Evolutionary conservation across 2,888 invertebrate species (phyloP), one percentile per base, ranked within the genome.

Genomic region (Stramonita haemastoma): DNA sequence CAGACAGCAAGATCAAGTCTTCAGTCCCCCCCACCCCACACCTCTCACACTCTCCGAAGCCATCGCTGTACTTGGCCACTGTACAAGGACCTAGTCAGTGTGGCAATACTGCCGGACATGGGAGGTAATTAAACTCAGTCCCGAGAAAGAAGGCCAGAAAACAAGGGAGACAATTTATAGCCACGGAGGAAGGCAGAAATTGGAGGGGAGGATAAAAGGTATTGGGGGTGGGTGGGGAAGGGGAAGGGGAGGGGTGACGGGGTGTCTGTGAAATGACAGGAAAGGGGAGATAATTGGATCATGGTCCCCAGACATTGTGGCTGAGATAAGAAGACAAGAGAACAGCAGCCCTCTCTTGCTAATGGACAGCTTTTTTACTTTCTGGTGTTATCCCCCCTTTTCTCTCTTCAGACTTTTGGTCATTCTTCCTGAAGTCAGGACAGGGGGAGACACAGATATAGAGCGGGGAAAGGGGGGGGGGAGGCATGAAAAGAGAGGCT

Each of bases 251-350:
- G 70, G n/a, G 8, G n/a, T 26, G 70, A 26, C 22, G n/a, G 70
- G 70, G 11, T 73, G 70, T 73, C 70, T 73, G 70, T 73, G 70
- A 73, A 73, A 73, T 73, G 70, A 73, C 70, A 73, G 70, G 70
- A 73, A n/a, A 73, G 26, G 70, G 70, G 70, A n/a, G 70, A 73
- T 73, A 73, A 73, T 73, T 73, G 70, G 70, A 73, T 73, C 70
- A 73, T 73, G 70, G 70, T 73, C 70, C 70, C n/a, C 26, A n/a
- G n/a, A 73, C 26, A 26, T 11, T 26, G 26, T 26, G 70, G n/a
- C 70, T 5, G 26, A n/a, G 70, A 73, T 73, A 73, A 73, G 26
- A 73, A 73, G 70, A 73, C 70, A 73, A 73, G 26, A 8, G 70
- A 26, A 8, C n/a, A 73, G 70, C 70, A 26, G 26, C 11, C 26